phyloP scores from a whole-genome alignment of 2,113 vertebrate species.

The Platichthys flesus region DNA sequence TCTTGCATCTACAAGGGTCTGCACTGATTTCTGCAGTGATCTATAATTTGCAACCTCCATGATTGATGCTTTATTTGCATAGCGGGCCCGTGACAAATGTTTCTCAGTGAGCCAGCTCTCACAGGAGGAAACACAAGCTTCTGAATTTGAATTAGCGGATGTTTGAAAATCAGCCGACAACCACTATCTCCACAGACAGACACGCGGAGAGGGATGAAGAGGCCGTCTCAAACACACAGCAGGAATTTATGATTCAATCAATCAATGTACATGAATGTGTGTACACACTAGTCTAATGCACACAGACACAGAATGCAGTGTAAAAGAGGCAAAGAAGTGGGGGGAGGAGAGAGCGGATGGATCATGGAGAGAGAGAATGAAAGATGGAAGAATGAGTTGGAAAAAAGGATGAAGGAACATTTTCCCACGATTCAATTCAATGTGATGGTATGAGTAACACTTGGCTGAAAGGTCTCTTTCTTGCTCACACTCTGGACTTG shows the following conservation, averaged over 20 bases:
- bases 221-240: constrained; percentile 3
- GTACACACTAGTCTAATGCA: not conserved
- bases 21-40: constrained; percentile 48
- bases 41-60: constrained; percentile 49
- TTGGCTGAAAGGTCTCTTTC: constrained; percentile 38
- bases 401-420: constrained; percentile 48
- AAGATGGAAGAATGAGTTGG: constrained; percentile 54
- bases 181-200: constrained; percentile 55
- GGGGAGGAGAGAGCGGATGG: constrained; percentile 22
- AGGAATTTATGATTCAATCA: constrained; percentile 40
- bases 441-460: constrained; percentile 35
- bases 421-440: constrained; percentile 42
- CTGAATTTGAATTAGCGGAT: constrained; percentile 67
- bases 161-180: constrained; percentile 62
- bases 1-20: not conserved
- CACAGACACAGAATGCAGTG: constrained; percentile 21
- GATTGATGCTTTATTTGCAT: constrained; percentile 65
- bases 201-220: constrained; percentile 33
- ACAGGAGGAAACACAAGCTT: constrained; percentile 59
- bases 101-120: constrained; percentile 52
- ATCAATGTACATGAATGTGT: constrained; percentile 17
- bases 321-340: constrained; percentile 7
- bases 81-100: constrained; percentile 45
- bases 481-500: not conserved
- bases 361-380: constrained; percentile 57